Evolutionary conservation across 2,113 vertebrate genomes (phyloP), one percentile per base, ranked within the genome.

Genomic region (Pogona vitticeps): DNA sequence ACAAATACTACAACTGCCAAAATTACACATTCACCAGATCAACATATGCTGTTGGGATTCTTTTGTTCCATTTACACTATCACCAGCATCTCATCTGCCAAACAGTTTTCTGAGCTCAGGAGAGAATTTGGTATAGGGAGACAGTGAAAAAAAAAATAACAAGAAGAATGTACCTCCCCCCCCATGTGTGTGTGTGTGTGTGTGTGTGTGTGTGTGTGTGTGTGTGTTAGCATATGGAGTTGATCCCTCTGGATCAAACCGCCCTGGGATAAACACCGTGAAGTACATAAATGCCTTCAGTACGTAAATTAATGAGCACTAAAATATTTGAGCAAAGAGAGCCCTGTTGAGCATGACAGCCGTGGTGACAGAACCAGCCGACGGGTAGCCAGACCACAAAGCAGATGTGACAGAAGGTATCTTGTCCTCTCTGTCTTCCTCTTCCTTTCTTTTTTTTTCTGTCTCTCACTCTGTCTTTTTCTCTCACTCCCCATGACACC

Each of bases 1-100:
- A 75, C 10, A 87, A 67, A n/a, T 18, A 87, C 7, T 13, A 52
- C 46, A 26, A 76, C 38, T 82, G 85, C 15, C 68, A 82, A 82
- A 87, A 38, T 12, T 38, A 67, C 42, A 68, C n/a, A 81, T 72
- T 31, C 40, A 81, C 70, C 59, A 65, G 40, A 65, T 86, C 70
- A 38, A 61, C 58, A 67, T 3, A 65, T 81, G 31, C 78, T 67
- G 70, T 75, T 75, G 26, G 59, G 61, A 68, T 26, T 86, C 63
- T 80, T 75, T 56, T 87, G 28, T 73, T 63, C 83, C 46, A 70
- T 26, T 78, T 68, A 3, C 63, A 23, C 20, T 33, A 21, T 13
- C 8, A 20, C 6, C 63, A 42, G 8, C 31, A 56, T 78, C 31
- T 52, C 77, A 81, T 63, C 58, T 31, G 2, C 20, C 20, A 72